phyloP scores from a whole-genome alignment of 2,888 invertebrate species.

The Tenthredo notha region DNA sequence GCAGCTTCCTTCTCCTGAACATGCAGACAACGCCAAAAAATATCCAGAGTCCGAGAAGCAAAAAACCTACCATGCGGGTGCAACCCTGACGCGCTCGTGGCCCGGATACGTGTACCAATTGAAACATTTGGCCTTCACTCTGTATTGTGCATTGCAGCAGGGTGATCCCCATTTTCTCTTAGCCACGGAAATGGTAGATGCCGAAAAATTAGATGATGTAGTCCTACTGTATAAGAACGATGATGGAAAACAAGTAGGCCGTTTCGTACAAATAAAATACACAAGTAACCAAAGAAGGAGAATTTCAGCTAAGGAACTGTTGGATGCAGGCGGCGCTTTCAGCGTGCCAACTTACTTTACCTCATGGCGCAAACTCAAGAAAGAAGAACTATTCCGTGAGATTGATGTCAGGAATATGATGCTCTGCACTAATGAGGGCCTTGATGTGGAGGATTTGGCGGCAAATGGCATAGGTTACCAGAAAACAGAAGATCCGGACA shows the following conservation, averaged over 20 bases:
- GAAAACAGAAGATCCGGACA: background rate
- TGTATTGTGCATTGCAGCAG: constrained; percentile 34
- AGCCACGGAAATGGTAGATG: constrained; percentile 52
- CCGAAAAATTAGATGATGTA: constrained; percentile 51
- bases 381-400: background rate
- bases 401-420: background rate
- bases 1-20: background rate
- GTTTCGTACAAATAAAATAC: background rate
- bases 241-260: background rate
- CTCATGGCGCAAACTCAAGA: background rate
- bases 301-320: background rate
- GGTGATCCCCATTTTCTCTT: constrained; percentile 27
- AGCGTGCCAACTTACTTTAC: too few species aligned
- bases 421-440: background rate
- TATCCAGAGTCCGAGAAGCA: background rate
- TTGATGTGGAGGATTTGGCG: background rate
- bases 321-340: too few species aligned
- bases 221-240: constrained; percentile 33
- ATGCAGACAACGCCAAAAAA: background rate
- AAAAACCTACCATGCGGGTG: background rate
- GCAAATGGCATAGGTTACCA: background rate
- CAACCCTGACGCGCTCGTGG: background rate
- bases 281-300: background rate
- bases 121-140: constrained; percentile 53
- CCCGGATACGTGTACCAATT: constrained; percentile 45